Conservation (phyloP, 1,140 invertebrate species). For the Tetramorium simillimum region DNA sequence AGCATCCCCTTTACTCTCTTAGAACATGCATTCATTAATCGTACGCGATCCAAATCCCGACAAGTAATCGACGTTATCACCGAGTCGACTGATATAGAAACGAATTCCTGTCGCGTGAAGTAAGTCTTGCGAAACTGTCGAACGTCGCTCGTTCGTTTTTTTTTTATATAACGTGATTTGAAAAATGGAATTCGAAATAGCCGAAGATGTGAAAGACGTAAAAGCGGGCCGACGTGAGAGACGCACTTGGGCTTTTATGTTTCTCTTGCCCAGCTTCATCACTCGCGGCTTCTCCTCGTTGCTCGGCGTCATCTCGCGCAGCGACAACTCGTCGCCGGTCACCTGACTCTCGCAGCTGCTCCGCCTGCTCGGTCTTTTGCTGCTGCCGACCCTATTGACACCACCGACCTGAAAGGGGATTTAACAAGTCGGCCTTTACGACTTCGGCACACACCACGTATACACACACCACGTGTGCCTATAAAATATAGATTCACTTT, state of each 20-base stretch:
- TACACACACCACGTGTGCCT: neutral
- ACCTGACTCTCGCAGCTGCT: conserved; percentile 82
- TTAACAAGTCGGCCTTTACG: conserved; percentile 55
- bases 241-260: conserved; percentile 91
- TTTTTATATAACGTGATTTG: neutral
- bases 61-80: neutral
- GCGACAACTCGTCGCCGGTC: conserved; percentile 79
- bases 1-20: neutral
- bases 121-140: neutral
- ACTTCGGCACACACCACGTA: neutral
- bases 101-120: neutral
- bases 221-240: neutral
- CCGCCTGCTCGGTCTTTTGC: conserved; percentile 79
- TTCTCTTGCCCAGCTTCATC: conserved; percentile 92
- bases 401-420: conserved; percentile 73
- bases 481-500: conserved; percentile 50
- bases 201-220: neutral
- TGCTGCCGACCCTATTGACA: conserved; percentile 79
- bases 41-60: neutral
- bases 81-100: neutral
- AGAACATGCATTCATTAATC: neutral
- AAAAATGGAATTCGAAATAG: neutral
- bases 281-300: conserved; percentile 88
- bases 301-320: conserved; percentile 79
- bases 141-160: neutral